Evolutionary conservation across 1,140 invertebrate genomes (phyloP).

Genomic region (Drosophila bocqueti): DNA sequence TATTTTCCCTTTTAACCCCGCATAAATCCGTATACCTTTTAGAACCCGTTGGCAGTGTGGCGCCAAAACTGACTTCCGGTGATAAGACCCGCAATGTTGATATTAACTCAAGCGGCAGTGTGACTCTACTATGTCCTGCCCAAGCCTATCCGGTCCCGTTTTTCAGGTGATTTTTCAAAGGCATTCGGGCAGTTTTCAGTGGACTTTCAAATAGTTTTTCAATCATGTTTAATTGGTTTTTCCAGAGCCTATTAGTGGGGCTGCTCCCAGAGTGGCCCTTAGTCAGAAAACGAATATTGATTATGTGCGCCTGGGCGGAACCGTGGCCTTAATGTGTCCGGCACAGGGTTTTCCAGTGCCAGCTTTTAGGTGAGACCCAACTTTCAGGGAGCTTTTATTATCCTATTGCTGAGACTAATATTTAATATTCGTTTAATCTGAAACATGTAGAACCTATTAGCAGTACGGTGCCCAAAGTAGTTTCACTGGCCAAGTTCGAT

Average conservation of each 20-base stretch:
- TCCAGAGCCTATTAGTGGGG: conserved; percentile 90
- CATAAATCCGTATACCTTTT: not conserved
- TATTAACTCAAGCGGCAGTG: conserved; percentile 68
- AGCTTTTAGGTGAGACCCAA: conserved; percentile 87
- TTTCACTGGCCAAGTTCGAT: conserved; percentile 78
- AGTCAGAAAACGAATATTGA: conserved; percentile 87
- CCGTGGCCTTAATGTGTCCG: conserved; percentile 88
- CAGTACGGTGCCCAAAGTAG: conserved; percentile 88
- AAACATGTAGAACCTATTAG: conserved; percentile 88
- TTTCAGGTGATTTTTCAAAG: conserved; percentile 46
- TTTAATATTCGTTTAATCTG: not conserved
- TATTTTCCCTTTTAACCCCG: not conserved
- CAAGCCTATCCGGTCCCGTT: conserved; percentile 88
- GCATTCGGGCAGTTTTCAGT: conserved; percentile 49
- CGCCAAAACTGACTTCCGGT: conserved; percentile 72
- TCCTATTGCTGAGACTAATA: not conserved
- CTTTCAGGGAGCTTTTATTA: conserved; percentile 35
- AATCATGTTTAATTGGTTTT: conserved; percentile 3
- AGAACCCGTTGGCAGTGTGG: conserved; percentile 70
- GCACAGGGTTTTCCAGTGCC: conserved; percentile 90
- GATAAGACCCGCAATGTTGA: conserved; percentile 79
- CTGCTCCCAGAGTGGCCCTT: conserved; percentile 87
- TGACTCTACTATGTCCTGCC: conserved; percentile 88
- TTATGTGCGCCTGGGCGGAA: conserved; percentile 76
- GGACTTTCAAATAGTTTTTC: not conserved